Evolutionary conservation across 92 coral and sea anemone genomes (phyloP).

Genomic region (Umimayanthus kanabou): DNA sequence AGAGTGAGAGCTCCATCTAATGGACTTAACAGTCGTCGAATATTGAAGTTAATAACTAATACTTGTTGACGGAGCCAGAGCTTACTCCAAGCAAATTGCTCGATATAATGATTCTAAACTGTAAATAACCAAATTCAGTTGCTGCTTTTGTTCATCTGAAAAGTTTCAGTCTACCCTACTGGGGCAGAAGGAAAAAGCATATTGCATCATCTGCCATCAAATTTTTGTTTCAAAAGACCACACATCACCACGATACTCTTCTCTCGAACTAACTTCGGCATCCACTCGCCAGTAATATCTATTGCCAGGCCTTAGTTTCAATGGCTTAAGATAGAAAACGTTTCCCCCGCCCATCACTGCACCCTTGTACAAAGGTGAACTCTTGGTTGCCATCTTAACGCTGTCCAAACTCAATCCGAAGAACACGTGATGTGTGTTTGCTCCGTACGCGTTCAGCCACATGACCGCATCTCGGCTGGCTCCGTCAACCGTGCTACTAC

Average conservation of each 20-base stretch:
- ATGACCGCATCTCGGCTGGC: slow-evolving; percentile 60
- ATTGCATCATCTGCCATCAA: too few species aligned
- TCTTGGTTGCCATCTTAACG: slow-evolving; percentile 53
- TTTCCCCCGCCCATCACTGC: slow-evolving; percentile 49
- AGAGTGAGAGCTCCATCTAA: too few species aligned
- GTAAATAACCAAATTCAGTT: too few species aligned
- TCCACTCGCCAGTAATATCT: slow-evolving; percentile 78
- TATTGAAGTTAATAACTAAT: too few species aligned
- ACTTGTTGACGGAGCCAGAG: too few species aligned
- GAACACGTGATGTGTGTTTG: slow-evolving; percentile 56
- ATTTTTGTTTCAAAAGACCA: slow-evolving; percentile 53
- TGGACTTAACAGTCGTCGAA: too few species aligned
- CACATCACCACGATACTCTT: slow-evolving; percentile 69
- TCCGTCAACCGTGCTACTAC: slow-evolving; percentile 43
- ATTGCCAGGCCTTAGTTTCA: slow-evolving; percentile 40
- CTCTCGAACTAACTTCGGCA: slow-evolving; percentile 57
- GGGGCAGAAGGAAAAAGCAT: too few species aligned
- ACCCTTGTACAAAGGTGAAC: slow-evolving; percentile 52
- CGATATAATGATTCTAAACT: too few species aligned
- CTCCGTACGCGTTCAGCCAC: slow-evolving; percentile 80
- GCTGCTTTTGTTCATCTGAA: too few species aligned
- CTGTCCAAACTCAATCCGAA: slow-evolving; percentile 54
- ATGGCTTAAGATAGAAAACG: slow-evolving; percentile 52
- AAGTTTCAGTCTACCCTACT: too few species aligned
- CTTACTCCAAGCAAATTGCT: too few species aligned